Base-by-base conservation (phyloP, 2,113 vertebrate genomes). In the Notarius lentiginosus region DNA sequence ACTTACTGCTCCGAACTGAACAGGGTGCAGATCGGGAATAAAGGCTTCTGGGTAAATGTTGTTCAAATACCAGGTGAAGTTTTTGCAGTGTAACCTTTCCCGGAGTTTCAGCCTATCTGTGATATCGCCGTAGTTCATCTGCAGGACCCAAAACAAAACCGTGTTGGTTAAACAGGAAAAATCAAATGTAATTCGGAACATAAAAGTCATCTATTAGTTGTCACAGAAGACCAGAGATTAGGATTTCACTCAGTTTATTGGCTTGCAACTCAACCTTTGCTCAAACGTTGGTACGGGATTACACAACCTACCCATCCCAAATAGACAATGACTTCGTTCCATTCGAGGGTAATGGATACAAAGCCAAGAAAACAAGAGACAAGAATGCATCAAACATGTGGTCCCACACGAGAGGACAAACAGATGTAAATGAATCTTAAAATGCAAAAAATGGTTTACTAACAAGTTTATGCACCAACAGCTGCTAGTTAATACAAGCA, bases 61-160 rank as follows among this genome's bases (percentile, higher is more conserved):
- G 79, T 97, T 91, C 24, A 99, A 94, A 87, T 93, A 99, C 98
- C 98, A 99, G 86, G 96, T 96, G 93, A 99, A 99, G 91, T 99
- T 99, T 92, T 90, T 97, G 92, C 98, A 99, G 3, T 95, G 94
- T 27, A 99, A 94, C 68, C 22, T 91, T 91, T 99, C 96, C 91
- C 94, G 95, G 84, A 99, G 95, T 61, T 93, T 91, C 61, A 96
- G 90, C n/a, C 98, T 95, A 3, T 95, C 95, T 15, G 96, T 95
- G 89, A 99, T 93, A 93, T 99, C 97, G 20, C 98, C 98, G 5
- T 92, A 99, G 0, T 89, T 95, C n/a, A 96, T 93, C 98, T 99
- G 84, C 49, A 87, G 83, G 76, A 91, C 1, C 27, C 51, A 84
- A 92, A 83, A 81, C 6, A 73, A n/a, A 34, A 34, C 49, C 30